phyloP scores from a whole-genome alignment of 2,113 vertebrate genomes.

The Lasiurus borealis region DNA sequence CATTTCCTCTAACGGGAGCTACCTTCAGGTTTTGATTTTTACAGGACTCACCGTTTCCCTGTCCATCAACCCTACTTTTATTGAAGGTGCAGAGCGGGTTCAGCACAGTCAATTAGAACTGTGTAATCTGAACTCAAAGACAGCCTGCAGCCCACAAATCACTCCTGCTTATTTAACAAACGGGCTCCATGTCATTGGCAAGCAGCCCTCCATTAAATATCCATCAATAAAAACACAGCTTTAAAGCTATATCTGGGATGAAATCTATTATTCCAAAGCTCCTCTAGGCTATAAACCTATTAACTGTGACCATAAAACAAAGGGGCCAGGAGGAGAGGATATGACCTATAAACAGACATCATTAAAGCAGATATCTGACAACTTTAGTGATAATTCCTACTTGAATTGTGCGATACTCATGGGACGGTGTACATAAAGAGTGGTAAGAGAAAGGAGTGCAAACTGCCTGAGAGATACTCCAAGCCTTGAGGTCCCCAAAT shows the following conservation, averaged over 20 bases:
- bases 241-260: background rate
- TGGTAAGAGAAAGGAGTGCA: rapidly evolving
- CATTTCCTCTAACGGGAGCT: background rate
- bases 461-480: background rate
- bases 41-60: background rate
- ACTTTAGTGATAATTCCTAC: background rate
- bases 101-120: conserved; percentile 65
- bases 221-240: conserved; percentile 58
- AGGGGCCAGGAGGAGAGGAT: background rate
- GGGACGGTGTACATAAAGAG: background rate
- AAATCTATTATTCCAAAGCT: conserved; percentile 23
- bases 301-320: background rate
- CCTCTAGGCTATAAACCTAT: background rate
- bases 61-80: conserved; percentile 39
- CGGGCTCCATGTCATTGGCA: conserved; percentile 41
- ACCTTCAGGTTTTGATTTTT: background rate
- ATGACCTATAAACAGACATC: background rate
- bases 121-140: conserved; percentile 45
- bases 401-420: background rate
- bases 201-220: conserved; percentile 34
- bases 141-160: conserved; percentile 5
- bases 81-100: conserved; percentile 42
- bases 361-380: background rate
- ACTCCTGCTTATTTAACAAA: conserved; percentile 48
- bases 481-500: conserved; percentile 41